Percentiles rank a stretch among this genome's conserved stretches.
Evolutionary conservation across 1,140 invertebrate species (phyloP).

Genomic region (Brachionus manjavacas): DNA sequence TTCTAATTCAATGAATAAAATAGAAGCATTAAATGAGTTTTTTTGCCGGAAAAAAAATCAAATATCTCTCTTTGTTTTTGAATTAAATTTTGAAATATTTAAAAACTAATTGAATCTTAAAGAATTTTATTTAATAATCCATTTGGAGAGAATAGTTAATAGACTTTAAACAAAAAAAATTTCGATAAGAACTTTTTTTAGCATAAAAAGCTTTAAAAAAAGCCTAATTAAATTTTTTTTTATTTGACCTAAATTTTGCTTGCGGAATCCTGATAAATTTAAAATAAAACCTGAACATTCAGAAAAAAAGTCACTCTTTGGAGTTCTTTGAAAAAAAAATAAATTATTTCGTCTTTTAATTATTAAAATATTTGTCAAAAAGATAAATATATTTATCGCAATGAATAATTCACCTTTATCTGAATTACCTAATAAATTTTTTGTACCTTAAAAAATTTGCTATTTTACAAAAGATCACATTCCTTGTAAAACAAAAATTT

Average conservation of each 20-base stretch:
- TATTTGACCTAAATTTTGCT: neutral
- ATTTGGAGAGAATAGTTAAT: too few species aligned
- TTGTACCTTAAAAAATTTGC: neutral
- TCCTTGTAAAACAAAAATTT: neutral
- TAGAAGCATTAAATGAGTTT: neutral
- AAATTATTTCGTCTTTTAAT: neutral
- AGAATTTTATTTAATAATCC: neutral
- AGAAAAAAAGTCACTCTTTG: neutral
- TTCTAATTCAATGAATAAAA: neutral
- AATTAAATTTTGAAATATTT: neutral
- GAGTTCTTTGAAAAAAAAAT: neutral
- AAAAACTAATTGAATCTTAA: neutral
- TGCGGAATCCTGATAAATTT: neutral
- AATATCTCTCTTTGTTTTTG: too few species aligned
- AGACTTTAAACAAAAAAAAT: too few species aligned
- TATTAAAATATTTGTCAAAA: neutral
- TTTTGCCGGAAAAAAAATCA: neutral
- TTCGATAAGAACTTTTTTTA: neutral
- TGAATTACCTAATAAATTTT: neutral
- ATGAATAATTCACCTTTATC: conserved; percentile 2
- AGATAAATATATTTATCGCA: neutral
- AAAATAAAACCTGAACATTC: neutral
- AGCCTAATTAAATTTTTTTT: neutral
- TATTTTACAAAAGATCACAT: neutral
- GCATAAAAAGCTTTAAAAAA: neutral